Base-by-base conservation (phyloP, 2,888 invertebrate genomes). In the Nemoura dubitans region DNA sequence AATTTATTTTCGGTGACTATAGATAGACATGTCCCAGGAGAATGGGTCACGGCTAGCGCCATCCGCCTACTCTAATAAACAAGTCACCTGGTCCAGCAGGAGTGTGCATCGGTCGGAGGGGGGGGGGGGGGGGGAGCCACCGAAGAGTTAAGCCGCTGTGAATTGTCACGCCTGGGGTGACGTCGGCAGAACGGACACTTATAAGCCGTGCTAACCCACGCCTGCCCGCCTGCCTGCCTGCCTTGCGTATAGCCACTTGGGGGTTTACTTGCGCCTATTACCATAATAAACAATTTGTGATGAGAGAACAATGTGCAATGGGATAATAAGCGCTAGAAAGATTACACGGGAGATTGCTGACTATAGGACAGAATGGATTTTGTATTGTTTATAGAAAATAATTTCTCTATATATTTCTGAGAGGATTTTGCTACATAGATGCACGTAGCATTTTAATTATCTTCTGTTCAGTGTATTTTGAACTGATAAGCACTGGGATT, bases 1-100 rank as follows among this genome's bases (percentile, higher is more conserved):
- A 86, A 87, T 87, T 86, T 87, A 86, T 87, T 87, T 87, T 86
- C 76, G 84, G 85, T 76, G 81, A n/a, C 27, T 83, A 26, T 59
- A 82, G 83, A 83, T 83, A 30, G 86, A 83, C 86, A 83, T 25
- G 29, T 77, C 86, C 84, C 83, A 14, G 6, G 86, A 84, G 86
- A 83, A 14, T 36, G 30, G 42, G 83, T 21, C 83, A 30, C 30
- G 29, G 83, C 83, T n/a, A 0, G 42, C 26, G 83, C 83, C 83
- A 26, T 6, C 43, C 43, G 83, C 83, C 26, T 42, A 42, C 36
- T 42, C 83, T 43, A 83, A 83, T 42, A 83, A 83, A 30, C 26
- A 30, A 36, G 83, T 83, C 83, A 83, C 83, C 83, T 83, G 78
- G 26, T 10, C 78, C 6, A 26, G 78, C 27, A 21, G 28, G 78